Evolutionary conservation across 2,888 invertebrate genomes (phyloP).

Genomic region (Drosophila tripunctata): DNA sequence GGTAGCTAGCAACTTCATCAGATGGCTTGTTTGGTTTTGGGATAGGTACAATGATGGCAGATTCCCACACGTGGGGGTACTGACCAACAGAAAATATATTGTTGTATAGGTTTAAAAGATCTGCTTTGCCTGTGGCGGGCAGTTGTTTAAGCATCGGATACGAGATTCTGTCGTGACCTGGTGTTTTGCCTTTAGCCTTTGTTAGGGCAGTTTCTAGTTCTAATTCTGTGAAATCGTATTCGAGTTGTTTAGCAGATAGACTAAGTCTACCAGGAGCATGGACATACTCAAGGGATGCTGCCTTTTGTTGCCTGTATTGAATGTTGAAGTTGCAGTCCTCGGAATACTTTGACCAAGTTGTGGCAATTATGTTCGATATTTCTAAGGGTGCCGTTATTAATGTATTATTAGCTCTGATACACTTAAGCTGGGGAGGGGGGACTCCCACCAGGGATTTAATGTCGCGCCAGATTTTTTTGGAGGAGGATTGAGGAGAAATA

Average conservation of each 20-base stretch:
- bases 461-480: slow-evolving; percentile 24
- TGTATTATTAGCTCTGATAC: slow-evolving; percentile 9
- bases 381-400: too few species aligned
- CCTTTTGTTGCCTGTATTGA: slow-evolving; percentile 13
- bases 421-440: slow-evolving; percentile 13
- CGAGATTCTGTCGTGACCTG: slow-evolving; percentile 6
- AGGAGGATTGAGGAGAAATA: slow-evolving; percentile 19
- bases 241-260: slow-evolving; percentile 12
- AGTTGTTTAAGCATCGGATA: slow-evolving; percentile 4
- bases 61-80: slow-evolving; percentile 13
- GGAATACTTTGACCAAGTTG: slow-evolving; percentile 15
- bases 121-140: not conserved
- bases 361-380: too few species aligned
- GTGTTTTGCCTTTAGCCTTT: slow-evolving; percentile 8
- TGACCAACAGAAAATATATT: slow-evolving; percentile 6
- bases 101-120: slow-evolving; percentile 1
- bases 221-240: slow-evolving; percentile 4
- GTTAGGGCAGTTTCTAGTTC: slow-evolving; percentile 8
- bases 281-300: slow-evolving; percentile 13
- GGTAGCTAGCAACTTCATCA: not conserved
- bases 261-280: slow-evolving; percentile 1
- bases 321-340: slow-evolving; percentile 12
- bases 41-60: slow-evolving; percentile 2
- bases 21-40: slow-evolving; percentile 8
- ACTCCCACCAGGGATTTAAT: slow-evolving; percentile 20